Evolutionary conservation across 35 echinoderm and acorn worm genomes (phyloP).

Genomic region (Ptychodera flava): DNA sequence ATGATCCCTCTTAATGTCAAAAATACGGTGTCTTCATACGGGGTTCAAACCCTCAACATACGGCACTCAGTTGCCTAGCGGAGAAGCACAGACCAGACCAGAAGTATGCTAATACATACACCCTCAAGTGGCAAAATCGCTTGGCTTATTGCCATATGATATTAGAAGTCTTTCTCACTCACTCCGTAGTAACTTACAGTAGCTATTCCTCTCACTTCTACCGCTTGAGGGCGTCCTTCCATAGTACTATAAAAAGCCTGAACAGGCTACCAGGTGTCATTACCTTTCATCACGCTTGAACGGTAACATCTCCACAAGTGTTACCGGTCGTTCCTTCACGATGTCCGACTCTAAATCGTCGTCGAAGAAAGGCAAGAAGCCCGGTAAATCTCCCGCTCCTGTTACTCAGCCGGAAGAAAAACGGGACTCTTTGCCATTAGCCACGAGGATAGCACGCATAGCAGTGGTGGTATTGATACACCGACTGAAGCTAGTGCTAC

Average conservation of each 20-base stretch:
- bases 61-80: too few relatives aligned
- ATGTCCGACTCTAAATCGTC: not conserved
- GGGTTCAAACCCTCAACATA: too few relatives aligned
- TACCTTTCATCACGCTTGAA: not conserved
- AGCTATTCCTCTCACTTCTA: not conserved
- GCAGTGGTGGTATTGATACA: not conserved
- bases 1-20: too few relatives aligned
- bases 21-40: too few relatives aligned
- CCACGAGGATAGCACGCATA: not conserved
- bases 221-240: not conserved
- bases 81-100: too few relatives aligned
- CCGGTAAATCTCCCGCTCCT: not conserved
- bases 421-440: not conserved
- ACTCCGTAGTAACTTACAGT: not conserved
- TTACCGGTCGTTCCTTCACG: not conserved
- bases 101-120: too few relatives aligned
- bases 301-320: not conserved
- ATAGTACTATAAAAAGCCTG: conserved; percentile 1
- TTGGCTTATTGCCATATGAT: too few relatives aligned
- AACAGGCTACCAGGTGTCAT: not conserved
- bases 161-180: not conserved
- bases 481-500: not conserved
- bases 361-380: not conserved
- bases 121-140: too few relatives aligned
- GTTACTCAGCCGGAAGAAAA: not conserved